Conservation (phyloP, 2,113 vertebrate species). For the Nesoenas mayeri region DNA sequence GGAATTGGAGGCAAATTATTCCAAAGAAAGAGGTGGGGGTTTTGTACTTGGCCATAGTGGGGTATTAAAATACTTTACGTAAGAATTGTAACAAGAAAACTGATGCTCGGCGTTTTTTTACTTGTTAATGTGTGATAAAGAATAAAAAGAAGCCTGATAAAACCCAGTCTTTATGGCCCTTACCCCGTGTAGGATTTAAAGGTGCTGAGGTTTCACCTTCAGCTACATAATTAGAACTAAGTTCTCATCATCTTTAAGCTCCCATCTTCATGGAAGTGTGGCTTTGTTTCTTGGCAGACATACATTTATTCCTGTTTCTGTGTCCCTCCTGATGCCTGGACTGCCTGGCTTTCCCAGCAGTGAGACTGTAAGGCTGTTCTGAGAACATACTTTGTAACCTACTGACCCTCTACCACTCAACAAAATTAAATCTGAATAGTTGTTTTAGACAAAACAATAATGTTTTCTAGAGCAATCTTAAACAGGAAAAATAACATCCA, state of each 20-base stretch:
- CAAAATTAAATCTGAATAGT: background rate
- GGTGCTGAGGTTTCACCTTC: background rate
- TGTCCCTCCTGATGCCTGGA: background rate
- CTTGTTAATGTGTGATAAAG: background rate
- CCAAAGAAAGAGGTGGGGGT: rapidly evolving
- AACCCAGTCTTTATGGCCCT: background rate
- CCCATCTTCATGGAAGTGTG: background rate
- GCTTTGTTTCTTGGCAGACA: background rate
- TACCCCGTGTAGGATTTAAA: background rate
- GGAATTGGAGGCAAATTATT: background rate
- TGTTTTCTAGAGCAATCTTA: constrained; percentile 18
- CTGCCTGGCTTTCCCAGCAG: rapidly evolving
- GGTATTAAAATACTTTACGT: background rate
- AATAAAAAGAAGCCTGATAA: background rate
- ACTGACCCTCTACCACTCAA: background rate
- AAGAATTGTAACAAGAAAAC: background rate
- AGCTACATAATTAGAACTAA: background rate
- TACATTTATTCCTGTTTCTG: background rate
- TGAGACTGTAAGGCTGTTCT: background rate
- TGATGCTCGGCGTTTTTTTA: background rate
- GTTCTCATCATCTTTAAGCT: background rate
- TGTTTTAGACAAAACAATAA: background rate
- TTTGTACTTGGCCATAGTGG: background rate
- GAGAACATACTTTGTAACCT: background rate
- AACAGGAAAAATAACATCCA: background rate